Conservation (phyloP, 2,888 invertebrate species). For the Xestia c-nigrum region DNA sequence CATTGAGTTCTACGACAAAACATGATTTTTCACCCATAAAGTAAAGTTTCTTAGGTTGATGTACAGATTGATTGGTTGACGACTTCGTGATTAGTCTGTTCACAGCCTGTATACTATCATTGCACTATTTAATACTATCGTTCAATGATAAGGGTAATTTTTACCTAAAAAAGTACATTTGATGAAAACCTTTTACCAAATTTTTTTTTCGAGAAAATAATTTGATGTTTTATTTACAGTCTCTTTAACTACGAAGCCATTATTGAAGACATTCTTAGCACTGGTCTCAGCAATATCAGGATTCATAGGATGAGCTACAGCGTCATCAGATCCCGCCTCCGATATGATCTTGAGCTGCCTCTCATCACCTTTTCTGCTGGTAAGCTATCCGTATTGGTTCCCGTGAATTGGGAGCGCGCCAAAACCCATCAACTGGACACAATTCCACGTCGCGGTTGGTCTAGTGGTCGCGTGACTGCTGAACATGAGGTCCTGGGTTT, state of each 20-base stretch:
- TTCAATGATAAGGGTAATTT: no score
- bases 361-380: conserved; percentile 69
- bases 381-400: conserved; percentile 63
- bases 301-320: conserved; percentile 72
- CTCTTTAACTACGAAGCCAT: conserved; percentile 66
- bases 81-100: no score
- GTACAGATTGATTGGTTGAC: no score
- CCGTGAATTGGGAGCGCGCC: not conserved
- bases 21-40: no score
- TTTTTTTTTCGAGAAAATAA: not conserved
- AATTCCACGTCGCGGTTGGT: no score
- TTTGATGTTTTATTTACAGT: conserved; percentile 65
- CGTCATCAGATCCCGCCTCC: conserved; percentile 70
- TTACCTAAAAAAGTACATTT: not conserved
- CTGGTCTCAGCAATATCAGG: conserved; percentile 79
- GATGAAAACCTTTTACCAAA: not conserved
- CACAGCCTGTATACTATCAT: no score
- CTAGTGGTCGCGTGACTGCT: no score
- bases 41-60: no score
- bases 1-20: no score
- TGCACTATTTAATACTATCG: not conserved
- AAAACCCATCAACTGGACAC: not conserved
- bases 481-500: no score
- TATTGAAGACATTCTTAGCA: conserved; percentile 66
- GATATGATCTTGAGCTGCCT: conserved; percentile 77